Evolutionary conservation across 2,888 invertebrate genomes (phyloP).

Genomic region (Erebia aethiops): DNA sequence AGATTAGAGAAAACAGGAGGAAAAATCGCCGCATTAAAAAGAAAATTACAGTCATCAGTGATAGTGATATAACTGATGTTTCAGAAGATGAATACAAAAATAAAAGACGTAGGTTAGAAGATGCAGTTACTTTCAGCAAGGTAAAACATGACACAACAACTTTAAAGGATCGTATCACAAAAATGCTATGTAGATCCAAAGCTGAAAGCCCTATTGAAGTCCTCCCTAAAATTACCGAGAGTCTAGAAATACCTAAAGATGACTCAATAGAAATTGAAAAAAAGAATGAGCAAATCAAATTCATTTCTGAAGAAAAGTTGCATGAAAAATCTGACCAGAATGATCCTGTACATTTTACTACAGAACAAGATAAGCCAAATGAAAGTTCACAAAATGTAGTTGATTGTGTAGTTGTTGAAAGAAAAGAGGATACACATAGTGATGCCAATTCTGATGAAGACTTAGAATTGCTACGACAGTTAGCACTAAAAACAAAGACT

Average conservation of each 20-base stretch:
- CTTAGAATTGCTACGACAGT: slow-evolving; percentile 69
- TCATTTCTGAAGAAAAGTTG: not conserved
- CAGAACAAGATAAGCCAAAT: slow-evolving; percentile 46
- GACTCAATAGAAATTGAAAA: not conserved
- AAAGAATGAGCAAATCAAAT: slow-evolving; percentile 1
- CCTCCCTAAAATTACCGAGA: slow-evolving; percentile 33
- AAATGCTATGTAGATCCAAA: slow-evolving; percentile 62
- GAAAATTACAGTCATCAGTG: slow-evolving; percentile 51
- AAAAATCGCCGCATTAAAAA: slow-evolving; percentile 51
- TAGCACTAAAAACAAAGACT: slow-evolving; percentile 74
- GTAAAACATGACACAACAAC: slow-evolving; percentile 63
- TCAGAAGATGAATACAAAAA: slow-evolving; percentile 72
- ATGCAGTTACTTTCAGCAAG: slow-evolving; percentile 77
- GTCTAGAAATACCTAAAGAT: not conserved
- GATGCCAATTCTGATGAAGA: slow-evolving; percentile 74
- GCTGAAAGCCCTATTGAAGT: slow-evolving; percentile 41
- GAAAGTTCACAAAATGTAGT: slow-evolving; percentile 45
- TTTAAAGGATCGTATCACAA: slow-evolving; percentile 68
- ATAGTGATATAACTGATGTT: slow-evolving; percentile 69
- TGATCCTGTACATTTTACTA: slow-evolving; percentile 55
- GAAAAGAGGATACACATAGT: slow-evolving; percentile 40
- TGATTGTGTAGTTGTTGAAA: slow-evolving; percentile 46
- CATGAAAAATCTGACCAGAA: slow-evolving; percentile 36
- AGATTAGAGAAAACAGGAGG: slow-evolving; percentile 56
- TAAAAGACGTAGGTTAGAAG: slow-evolving; percentile 76